A percentile compares a stretch with the other conserved stretches of the same genome.
These are phyloP conservation scores for Ecliptopera silaceata DNA, from an alignment of 2,888 invertebrate genomes.

Conservation along the genomic window DNA sequence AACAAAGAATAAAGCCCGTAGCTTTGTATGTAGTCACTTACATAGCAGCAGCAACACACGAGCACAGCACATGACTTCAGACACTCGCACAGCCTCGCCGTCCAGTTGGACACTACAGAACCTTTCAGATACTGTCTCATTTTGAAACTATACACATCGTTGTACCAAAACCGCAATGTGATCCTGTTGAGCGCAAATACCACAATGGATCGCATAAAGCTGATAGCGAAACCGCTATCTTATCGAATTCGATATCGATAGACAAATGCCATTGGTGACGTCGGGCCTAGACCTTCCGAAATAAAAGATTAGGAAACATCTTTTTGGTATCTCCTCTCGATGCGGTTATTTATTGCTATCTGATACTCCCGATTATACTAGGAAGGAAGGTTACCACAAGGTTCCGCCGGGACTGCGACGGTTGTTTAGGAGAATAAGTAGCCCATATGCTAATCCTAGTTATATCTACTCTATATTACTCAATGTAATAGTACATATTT, in stretches of 20 bases:
- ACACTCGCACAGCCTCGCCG: conserved; percentile 48
- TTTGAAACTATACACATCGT: conserved; percentile 48
- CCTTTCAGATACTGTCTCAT: conserved; percentile 51
- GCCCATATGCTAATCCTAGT: no score
- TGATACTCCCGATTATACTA: not conserved
- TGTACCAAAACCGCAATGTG: conserved; percentile 37
- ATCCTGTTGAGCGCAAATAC: conserved; percentile 50
- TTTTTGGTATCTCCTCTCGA: conserved; percentile 2
- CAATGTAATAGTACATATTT: no score
- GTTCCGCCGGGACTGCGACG: no score
- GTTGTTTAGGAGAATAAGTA: no score
- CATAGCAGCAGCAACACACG: conserved; percentile 56
- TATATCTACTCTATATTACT: no score
- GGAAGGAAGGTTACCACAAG: not conserved
- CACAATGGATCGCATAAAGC: conserved; percentile 46
- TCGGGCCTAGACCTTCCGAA: conserved; percentile 48
- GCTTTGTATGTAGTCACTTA: no score
- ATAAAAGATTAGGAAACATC: conserved; percentile 19
- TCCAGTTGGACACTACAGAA: conserved; percentile 48
- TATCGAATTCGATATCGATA: conserved; percentile 72
- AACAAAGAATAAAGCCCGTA: no score
- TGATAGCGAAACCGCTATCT: conserved; percentile 64
- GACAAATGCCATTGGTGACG: conserved; percentile 43
- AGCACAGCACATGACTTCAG: conserved; percentile 44
- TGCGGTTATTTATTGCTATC: conserved; percentile 1